Percentiles rank a stretch among this genome's conserved stretches.
Evolutionary conservation across 2,797 vertebrate genomes (phyloP).

Genomic region (Chiroxiphia lanceolata): DNA sequence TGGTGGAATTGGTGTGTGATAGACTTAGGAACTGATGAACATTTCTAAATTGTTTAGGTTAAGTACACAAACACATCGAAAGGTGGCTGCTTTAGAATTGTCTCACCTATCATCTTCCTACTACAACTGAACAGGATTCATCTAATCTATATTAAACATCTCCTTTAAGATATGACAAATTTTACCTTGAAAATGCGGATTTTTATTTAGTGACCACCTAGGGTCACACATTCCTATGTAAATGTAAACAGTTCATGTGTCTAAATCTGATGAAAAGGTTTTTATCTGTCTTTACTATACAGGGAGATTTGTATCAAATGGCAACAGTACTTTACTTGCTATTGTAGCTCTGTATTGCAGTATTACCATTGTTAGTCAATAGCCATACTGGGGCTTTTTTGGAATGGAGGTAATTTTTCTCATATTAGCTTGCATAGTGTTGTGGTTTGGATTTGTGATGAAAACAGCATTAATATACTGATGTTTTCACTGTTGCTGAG

Average conservation of each 20-base stretch:
- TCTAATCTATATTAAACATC: background rate
- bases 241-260: background rate
- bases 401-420: background rate
- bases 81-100: background rate
- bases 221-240: background rate
- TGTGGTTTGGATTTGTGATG: background rate
- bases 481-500: background rate
- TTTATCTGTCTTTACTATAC: background rate
- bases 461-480: background rate
- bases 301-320: background rate
- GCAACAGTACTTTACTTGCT: background rate
- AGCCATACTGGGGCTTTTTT: background rate
- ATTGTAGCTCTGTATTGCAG: background rate
- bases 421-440: background rate
- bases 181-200: background rate
- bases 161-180: background rate
- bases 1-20: background rate
- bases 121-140: background rate
- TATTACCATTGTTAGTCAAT: background rate
- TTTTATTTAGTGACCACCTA: background rate
- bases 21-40: background rate
- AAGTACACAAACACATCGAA: background rate
- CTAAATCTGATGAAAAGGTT: background rate
- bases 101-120: background rate
- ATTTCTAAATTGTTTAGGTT: background rate